These are phyloP conservation scores for Melipona bicolor DNA, from an alignment of 2,888 invertebrate species.

Conservation along the genomic window DNA sequence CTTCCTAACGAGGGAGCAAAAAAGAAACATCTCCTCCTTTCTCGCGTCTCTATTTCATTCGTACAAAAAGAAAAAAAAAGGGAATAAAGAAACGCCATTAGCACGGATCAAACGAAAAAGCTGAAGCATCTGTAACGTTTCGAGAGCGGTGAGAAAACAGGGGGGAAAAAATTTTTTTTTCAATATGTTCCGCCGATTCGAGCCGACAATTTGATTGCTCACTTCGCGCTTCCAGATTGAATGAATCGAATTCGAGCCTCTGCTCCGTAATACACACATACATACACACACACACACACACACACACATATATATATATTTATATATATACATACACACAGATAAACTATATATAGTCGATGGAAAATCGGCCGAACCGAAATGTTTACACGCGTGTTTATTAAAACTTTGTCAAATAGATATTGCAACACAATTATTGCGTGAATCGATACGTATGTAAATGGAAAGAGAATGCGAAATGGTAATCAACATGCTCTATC, in stretches of 20 bases:
- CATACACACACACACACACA: too few species aligned
- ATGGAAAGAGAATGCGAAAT: neutral
- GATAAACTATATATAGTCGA: neutral
- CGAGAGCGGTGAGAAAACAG: too few species aligned
- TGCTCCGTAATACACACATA: neutral
- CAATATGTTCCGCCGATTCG: conserved; percentile 3
- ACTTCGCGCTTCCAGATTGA: conserved; percentile 12
- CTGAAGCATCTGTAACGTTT: neutral
- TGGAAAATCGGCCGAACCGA: neutral
- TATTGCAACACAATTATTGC: conserved; percentile 12
- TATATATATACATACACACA: too few species aligned
- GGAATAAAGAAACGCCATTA: neutral
- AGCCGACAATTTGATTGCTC: conserved; percentile 14
- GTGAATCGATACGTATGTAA: conserved; percentile 10
- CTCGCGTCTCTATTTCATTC: neutral
- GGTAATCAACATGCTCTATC: conserved; percentile 10
- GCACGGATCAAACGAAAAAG: neutral
- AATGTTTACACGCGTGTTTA: conserved; percentile 11
- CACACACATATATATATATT: too few species aligned
- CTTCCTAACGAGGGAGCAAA: neutral
- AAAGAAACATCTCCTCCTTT: neutral
- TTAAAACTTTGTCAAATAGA: conserved; percentile 12
- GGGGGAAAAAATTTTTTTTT: neutral
- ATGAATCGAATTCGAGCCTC: neutral
- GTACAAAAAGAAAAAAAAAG: neutral